Conservation (phyloP, 2,888 invertebrate genomes). For the Eubasilissa splendida region DNA sequence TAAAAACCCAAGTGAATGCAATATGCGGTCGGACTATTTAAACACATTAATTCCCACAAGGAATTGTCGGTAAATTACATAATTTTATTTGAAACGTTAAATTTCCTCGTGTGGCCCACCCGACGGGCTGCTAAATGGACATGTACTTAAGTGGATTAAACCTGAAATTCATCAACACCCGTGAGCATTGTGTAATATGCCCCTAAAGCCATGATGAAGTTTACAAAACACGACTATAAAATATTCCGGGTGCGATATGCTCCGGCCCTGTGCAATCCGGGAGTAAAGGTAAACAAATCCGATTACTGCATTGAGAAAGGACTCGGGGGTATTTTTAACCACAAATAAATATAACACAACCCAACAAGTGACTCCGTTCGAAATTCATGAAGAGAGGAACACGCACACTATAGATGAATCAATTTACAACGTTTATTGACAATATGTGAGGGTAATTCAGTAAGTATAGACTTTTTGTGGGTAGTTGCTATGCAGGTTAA, state of each 20-base stretch:
- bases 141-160: conserved; percentile 6
- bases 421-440: too few relatives aligned
- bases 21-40: background rate
- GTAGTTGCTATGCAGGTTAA: too few relatives aligned
- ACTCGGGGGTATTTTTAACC: conserved; percentile 15
- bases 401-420: too few relatives aligned
- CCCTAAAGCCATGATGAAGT: conserved; percentile 20
- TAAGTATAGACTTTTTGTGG: too few relatives aligned
- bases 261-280: background rate
- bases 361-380: background rate
- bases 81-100: conserved; percentile 1
- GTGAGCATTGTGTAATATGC: conserved; percentile 14
- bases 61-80: background rate
- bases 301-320: conserved; percentile 29
- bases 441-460: too few relatives aligned
- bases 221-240: conserved; percentile 27
- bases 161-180: conserved; percentile 14
- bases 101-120: background rate
- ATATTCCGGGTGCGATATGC: conserved; percentile 20
- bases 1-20: too few relatives aligned
- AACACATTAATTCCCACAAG: background rate
- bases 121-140: background rate
- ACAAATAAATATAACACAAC: conserved; percentile 6
- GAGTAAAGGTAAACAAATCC: conserved; percentile 29
- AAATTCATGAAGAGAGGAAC: background rate